phyloP scores from a whole-genome alignment of 2,113 vertebrate species.

The Maccullochella peelii region DNA sequence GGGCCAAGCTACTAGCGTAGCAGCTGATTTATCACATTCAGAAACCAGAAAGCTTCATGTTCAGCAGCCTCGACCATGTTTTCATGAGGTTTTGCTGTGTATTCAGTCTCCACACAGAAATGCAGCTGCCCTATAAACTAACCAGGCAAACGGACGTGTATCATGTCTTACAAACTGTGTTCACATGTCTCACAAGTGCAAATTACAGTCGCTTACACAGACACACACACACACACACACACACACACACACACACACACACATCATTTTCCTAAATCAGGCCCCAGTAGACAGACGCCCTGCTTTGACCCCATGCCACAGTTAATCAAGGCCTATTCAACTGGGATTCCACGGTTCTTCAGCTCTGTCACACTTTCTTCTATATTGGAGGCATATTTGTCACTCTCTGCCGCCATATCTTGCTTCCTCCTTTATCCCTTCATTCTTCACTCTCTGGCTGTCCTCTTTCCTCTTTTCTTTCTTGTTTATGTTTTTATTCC shows the following conservation, averaged over 20 bases:
- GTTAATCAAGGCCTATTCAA: conserved; percentile 76
- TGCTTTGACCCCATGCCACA: conserved; percentile 66
- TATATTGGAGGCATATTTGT: conserved; percentile 41
- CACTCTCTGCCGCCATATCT: conserved; percentile 37
- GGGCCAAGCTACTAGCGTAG: background rate
- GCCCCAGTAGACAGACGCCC: conserved; percentile 61
- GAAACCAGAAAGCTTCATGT: background rate
- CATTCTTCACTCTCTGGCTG: conserved; percentile 22
- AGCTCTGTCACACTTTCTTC: conserved; percentile 67
- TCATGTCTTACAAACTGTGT: conserved; percentile 40
- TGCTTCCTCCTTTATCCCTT: conserved; percentile 27
- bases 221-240: conserved; percentile 5
- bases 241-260: background rate
- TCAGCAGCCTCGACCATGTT: background rate
- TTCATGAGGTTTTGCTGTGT: conserved; percentile 4
- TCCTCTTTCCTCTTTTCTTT: conserved; percentile 21
- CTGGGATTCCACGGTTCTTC: conserved; percentile 56
- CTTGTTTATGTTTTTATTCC: conserved; percentile 15
- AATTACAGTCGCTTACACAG: conserved; percentile 41
- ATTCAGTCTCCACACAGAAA: background rate
- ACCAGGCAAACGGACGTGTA: conserved; percentile 17
- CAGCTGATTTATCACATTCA: background rate
- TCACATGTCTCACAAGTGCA: conserved; percentile 54
- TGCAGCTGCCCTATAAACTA: conserved; percentile 22
- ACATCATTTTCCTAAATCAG: conserved; percentile 43